Conservation (phyloP, 2,888 invertebrate genomes). For the Sinotaia quadrata region DNA sequence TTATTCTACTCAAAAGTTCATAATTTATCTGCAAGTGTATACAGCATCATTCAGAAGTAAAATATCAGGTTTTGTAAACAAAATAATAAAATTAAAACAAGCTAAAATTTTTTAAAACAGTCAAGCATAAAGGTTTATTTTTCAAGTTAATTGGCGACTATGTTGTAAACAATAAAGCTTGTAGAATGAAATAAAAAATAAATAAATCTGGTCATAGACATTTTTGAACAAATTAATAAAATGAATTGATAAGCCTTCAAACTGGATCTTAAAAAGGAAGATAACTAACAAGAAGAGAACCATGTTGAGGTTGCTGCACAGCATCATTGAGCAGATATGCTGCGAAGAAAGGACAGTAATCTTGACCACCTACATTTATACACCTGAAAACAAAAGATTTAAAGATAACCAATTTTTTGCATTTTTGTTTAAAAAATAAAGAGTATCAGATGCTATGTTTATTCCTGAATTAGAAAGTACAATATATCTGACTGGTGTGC, state of each 20-base stretch:
- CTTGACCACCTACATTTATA: slow-evolving; percentile 32
- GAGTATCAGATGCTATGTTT: too few relatives aligned
- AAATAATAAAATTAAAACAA: too few relatives aligned
- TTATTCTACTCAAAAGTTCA: too few relatives aligned
- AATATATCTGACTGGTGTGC: too few relatives aligned
- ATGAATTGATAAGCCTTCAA: too few relatives aligned
- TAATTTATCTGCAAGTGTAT: too few relatives aligned
- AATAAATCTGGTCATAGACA: background rate
- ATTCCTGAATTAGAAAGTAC: too few relatives aligned
- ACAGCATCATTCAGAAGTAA: too few relatives aligned
- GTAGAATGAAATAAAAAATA: background rate
- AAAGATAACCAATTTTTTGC: too few relatives aligned
- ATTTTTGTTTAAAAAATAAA: too few relatives aligned
- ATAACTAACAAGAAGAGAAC: slow-evolving; percentile 55
- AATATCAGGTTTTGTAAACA: too few relatives aligned
- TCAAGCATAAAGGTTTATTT: background rate
- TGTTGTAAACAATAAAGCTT: background rate
- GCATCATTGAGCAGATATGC: slow-evolving; percentile 61
- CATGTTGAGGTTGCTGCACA: slow-evolving; percentile 46
- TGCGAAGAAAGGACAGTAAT: slow-evolving; percentile 66
- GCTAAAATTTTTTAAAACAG: background rate
- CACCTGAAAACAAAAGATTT: slow-evolving; percentile 15
- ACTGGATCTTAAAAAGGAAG: too few relatives aligned
- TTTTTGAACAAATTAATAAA: background rate
- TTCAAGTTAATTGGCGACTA: background rate